Conservation (phyloP, 2,888 invertebrate genomes). For the Caenorhabditis sp. region DNA sequence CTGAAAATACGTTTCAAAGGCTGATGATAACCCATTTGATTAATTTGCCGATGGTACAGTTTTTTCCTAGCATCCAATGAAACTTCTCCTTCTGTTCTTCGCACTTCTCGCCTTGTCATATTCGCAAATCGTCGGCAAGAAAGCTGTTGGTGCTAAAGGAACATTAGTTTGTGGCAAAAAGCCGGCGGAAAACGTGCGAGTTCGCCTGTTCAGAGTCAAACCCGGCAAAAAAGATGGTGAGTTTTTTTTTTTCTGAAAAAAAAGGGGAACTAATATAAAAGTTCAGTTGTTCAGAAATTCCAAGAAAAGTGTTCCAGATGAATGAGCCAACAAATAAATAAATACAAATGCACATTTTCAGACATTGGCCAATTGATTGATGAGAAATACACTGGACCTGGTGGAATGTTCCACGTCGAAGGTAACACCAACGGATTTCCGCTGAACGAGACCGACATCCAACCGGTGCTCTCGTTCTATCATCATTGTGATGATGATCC, state of each 20-base stretch:
- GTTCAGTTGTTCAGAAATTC: background rate
- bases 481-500: conserved; percentile 54
- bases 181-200: conserved; percentile 49
- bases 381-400: conserved; percentile 41
- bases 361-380: conserved; percentile 50
- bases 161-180: conserved; percentile 48
- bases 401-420: conserved; percentile 56
- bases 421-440: conserved; percentile 56
- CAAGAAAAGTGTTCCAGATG: background rate
- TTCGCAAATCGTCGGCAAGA: conserved; percentile 28
- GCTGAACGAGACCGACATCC: conserved; percentile 50
- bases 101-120: background rate
- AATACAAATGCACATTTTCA: conserved; percentile 8
- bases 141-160: conserved; percentile 46
- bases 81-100: conserved; percentile 10
- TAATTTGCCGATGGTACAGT: no score
- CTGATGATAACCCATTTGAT: no score
- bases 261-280: background rate
- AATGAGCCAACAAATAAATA: background rate
- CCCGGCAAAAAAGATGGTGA: conserved; percentile 48
- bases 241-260: conserved; percentile 3
- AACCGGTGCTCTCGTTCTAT: conserved; percentile 47
- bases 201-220: conserved; percentile 52
- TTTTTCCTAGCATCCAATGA: no score
- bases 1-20: no score